Evolutionary conservation across 1,140 invertebrate species (phyloP).

Genomic region (Planococcus citri): DNA sequence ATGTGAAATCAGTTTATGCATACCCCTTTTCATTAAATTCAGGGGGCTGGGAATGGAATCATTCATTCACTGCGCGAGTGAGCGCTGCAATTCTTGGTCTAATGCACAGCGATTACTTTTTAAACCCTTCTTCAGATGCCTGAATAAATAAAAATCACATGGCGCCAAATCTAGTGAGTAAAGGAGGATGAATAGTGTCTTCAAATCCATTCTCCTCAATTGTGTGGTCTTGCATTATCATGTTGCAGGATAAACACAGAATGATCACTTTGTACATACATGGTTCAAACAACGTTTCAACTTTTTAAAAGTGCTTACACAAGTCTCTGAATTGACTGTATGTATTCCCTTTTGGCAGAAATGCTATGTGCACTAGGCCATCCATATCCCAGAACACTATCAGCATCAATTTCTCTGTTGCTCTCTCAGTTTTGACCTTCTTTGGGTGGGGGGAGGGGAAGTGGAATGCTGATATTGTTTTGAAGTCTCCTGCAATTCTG

Average conservation of each 20-base stretch:
- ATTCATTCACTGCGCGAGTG: no score
- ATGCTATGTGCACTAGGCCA: slow-evolving; percentile 27
- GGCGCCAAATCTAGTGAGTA: slow-evolving; percentile 33
- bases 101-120: slow-evolving; percentile 18
- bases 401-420: slow-evolving; percentile 28
- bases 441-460: no score
- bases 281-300: background rate
- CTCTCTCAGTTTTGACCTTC: no score
- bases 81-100: slow-evolving; percentile 21
- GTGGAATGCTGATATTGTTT: no score
- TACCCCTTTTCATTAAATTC: no score
- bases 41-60: no score
- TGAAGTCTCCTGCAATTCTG: no score
- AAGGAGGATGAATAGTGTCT: slow-evolving; percentile 30
- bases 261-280: background rate
- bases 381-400: slow-evolving; percentile 28
- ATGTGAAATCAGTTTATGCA: no score
- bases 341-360: slow-evolving; percentile 27
- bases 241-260: slow-evolving; percentile 27
- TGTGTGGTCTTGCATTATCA: slow-evolving; percentile 34
- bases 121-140: slow-evolving; percentile 25
- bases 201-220: slow-evolving; percentile 28
- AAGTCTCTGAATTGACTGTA: background rate
- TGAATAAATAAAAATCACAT: slow-evolving; percentile 32
- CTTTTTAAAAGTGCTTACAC: background rate